These are phyloP conservation scores for Oncorhynchus gorbuscha DNA, from an alignment of 2,113 vertebrate species.

Conservation along the genomic window DNA sequence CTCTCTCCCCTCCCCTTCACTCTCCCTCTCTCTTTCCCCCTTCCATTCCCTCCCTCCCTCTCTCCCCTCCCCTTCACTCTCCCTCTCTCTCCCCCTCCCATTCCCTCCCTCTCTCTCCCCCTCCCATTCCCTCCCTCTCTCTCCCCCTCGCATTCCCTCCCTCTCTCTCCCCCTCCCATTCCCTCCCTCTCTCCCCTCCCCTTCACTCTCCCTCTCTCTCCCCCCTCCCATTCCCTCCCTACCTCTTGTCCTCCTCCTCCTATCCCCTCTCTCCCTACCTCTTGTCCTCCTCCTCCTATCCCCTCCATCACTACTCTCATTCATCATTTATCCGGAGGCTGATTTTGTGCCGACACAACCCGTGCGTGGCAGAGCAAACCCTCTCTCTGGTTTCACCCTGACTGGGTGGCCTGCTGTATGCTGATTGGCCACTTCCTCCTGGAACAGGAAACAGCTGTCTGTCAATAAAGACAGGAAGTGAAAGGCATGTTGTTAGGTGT, in stretches of 20 bases:
- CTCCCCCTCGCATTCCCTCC: constrained; percentile 17
- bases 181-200: neutral
- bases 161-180: neutral
- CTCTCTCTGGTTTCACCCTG: constrained; percentile 61
- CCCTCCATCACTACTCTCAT: constrained; percentile 72
- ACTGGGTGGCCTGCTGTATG: constrained; percentile 30
- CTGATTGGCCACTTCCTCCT: constrained; percentile 73
- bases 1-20: no score
- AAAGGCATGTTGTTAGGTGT: constrained; percentile 67
- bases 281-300: constrained; percentile 38
- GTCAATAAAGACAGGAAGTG: constrained; percentile 77
- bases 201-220: neutral
- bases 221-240: neutral
- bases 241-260: neutral
- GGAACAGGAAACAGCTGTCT: constrained; percentile 73
- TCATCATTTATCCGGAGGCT: constrained; percentile 80
- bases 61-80: rapidly evolving
- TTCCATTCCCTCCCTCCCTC: no score
- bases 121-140: neutral
- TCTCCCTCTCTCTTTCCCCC: no score
- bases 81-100: no score
- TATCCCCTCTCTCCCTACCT: constrained; percentile 7
- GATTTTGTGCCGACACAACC: constrained; percentile 72
- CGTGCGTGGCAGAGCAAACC: constrained; percentile 56
- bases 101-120: no score